Base-by-base conservation (phyloP, 2,797 vertebrate species). In the Eupleurogrammus muticus region DNA sequence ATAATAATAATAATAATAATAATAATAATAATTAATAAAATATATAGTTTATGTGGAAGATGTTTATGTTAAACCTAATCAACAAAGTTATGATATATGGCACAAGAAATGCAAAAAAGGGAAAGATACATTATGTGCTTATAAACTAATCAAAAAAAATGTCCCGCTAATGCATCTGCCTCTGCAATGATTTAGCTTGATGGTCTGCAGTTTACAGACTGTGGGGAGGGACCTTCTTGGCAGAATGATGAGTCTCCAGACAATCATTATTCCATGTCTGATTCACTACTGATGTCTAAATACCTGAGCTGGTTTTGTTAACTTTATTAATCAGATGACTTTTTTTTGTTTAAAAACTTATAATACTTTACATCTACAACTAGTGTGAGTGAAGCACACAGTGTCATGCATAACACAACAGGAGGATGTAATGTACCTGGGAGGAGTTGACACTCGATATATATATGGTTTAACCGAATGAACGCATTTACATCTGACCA, bases 381-480 rank as follows among this genome's bases (percentile, higher is more conserved):
- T 44, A 44, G 55, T 66, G 49, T 59, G 23, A 60, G 44, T 8
- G 35, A 5, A 56, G 36, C 40, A 73, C 48, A 65, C 67, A 70
- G 20, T 32, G 56, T 50, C 23, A 66, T 28, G 62, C 48, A 46
- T 34, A 61, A 36, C 50, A 50, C 17, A 67, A 53, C 62, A 52
- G 60, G 59, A 68, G 59, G 75, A 79, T 73, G 72, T 70, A 68
- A 65, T 61, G 42, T 35, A 70, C 34, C 60, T 61, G 72, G 64
- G 60, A 69, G 34, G 58, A 44, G 79, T 12, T 24, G 28, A 46
- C 46, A 47, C 23, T 16, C 12, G 12, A 44, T n/a, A 28, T 32
- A 20, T 38, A 5, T 67, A 50, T 55, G 63, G 72, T 79, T 66
- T 53, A 35, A 62, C 63, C 40, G 11, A 53, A 50, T 1, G 49